Evolutionary conservation across 2,797 vertebrate genomes (phyloP).

Genomic region (Lepilemur septentrionalis): DNA sequence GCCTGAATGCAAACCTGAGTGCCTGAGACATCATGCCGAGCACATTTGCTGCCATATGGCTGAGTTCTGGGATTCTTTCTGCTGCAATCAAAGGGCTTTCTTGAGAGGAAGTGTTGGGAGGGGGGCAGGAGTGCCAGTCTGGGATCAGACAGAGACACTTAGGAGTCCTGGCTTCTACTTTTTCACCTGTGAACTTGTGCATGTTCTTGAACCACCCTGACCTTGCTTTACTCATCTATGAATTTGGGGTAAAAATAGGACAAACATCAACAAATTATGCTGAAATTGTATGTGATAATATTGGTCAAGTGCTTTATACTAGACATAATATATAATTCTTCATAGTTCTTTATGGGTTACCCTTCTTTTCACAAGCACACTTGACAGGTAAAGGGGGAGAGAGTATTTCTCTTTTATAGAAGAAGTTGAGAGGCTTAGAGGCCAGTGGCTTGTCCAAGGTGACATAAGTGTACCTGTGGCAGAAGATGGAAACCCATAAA

Average conservation of each 20-base stretch:
- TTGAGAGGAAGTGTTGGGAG: background rate
- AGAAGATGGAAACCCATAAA: background rate
- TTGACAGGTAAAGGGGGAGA: background rate
- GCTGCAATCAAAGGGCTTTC: background rate
- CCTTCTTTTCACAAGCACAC: background rate
- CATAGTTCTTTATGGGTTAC: background rate
- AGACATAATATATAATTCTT: background rate
- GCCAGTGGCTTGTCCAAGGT: background rate
- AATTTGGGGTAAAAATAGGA: background rate
- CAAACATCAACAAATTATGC: background rate
- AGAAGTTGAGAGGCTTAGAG: background rate
- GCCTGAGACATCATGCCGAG: background rate
- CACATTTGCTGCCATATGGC: background rate
- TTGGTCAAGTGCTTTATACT: background rate
- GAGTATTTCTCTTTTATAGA: background rate
- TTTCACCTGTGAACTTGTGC: background rate
- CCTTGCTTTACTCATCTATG: background rate
- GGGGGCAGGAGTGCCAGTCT: accelerated
- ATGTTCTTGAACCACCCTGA: background rate
- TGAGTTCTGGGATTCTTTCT: background rate
- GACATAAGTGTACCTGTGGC: background rate
- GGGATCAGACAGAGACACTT: background rate
- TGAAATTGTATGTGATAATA: background rate
- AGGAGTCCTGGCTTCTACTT: background rate
- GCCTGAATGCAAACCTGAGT: background rate